Evolutionary conservation across 2,113 vertebrate species (phyloP), one percentile per base, ranked within the genome.

Genomic region (Zapornia atra): DNA sequence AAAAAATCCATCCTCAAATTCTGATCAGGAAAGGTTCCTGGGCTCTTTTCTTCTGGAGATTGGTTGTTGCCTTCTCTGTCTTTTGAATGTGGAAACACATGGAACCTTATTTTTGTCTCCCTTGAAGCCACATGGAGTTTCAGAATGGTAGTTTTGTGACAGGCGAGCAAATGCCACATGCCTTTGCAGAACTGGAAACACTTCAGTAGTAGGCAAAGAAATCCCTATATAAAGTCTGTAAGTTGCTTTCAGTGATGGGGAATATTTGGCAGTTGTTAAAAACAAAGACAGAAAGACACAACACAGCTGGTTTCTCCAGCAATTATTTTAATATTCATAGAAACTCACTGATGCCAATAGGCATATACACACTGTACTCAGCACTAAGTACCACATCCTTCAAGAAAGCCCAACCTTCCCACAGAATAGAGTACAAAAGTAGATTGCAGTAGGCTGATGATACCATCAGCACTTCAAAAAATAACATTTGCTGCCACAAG

Each of bases 321-420:
- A 80, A 86, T 63, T 5, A 78, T 68, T 97, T 97, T 97, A 96
- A 94, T 97, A 89, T 71, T 93, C 15, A 56, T 44, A 86, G 88
- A 92, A 76, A 72, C 19, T 81, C 36, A 57, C 22, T 60, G 81
- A 59, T 56, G 59, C 9, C 66, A 92, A 16, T 11, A 24, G 61
- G 38, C 38, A 57, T 31, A 17, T 0, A 4, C 34, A 88, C 29
- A 40, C 10, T 44, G 29, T 42, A 69, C 36, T 70, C 71, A 44
- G 40, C 54, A 57, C 46, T 83, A 83, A 82, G 69, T 22, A 65
- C 26, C 28, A 26, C 22, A 86, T 66, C 50, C 34, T 91, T 61
- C 80, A 56, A 82, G 78, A 71, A 80, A 83, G 51, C 46, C 33
- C 40, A 65, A 83, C 8, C 71, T 86, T 91, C 56, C 36, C 70